phyloP scores from a whole-genome alignment of 2,888 invertebrate species.

The Mycalesis mineus region DNA sequence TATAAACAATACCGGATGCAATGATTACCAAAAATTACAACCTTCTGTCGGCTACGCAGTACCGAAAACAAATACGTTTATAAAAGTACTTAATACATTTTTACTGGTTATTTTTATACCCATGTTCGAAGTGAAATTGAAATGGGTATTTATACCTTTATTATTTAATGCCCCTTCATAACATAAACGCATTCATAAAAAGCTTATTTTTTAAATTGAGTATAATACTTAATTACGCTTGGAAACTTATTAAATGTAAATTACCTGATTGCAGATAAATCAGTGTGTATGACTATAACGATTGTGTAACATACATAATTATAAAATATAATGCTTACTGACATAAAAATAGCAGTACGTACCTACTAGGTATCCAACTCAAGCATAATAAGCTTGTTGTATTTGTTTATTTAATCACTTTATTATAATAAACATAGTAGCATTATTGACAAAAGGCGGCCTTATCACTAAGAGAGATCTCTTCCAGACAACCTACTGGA shows the following conservation, averaged over 20 bases:
- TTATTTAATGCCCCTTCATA: neutral
- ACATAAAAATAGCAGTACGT: too few relatives aligned
- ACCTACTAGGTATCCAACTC: too few relatives aligned
- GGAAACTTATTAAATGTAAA: neutral
- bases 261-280: too few relatives aligned
- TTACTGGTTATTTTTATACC: constrained; percentile 1
- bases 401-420: too few relatives aligned
- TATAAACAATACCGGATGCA: constrained; percentile 16
- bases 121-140: neutral
- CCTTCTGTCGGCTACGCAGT: constrained; percentile 9
- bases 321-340: too few relatives aligned
- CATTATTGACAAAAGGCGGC: too few relatives aligned
- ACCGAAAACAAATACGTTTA: constrained; percentile 24
- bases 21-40: constrained; percentile 29
- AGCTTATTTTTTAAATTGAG: neutral
- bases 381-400: too few relatives aligned
- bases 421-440: too few relatives aligned
- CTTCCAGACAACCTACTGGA: too few relatives aligned
- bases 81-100: neutral
- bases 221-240: neutral
- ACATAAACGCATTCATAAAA: neutral
- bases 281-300: too few relatives aligned
- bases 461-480: too few relatives aligned
- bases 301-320: too few relatives aligned
- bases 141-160: neutral